Evolutionary conservation across 53 echinoderm and acorn worm species (phyloP).

Genomic region (Stichopus horrens): DNA sequence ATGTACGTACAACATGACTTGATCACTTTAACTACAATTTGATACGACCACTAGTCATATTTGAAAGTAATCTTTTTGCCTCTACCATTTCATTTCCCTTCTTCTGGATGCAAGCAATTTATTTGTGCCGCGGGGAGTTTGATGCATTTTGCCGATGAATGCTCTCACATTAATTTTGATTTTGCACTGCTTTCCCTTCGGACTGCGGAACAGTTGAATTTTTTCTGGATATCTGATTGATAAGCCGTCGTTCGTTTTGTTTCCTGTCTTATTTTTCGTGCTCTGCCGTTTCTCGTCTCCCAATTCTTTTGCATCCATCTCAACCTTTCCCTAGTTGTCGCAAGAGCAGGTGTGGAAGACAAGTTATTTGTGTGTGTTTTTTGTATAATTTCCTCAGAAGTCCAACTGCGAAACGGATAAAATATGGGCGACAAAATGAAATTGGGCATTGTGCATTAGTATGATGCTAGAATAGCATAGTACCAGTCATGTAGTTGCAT

Average conservation of each 20-base stretch:
- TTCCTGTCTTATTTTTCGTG: background rate
- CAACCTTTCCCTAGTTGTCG: too few relatives aligned
- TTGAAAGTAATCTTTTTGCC: background rate
- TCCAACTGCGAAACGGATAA: too few relatives aligned
- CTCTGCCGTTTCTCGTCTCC: too few relatives aligned
- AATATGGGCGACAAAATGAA: too few relatives aligned
- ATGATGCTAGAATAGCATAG: too few relatives aligned
- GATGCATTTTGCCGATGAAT: conserved; percentile 4
- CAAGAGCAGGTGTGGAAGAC: too few relatives aligned
- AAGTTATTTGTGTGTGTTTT: too few relatives aligned
- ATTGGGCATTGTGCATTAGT: too few relatives aligned
- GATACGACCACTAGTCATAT: conserved; percentile 7
- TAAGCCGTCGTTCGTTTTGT: background rate
- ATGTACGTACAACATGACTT: background rate
- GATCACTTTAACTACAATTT: conserved; percentile 18
- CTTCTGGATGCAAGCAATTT: background rate
- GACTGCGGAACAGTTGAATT: background rate
- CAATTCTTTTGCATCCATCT: too few relatives aligned
- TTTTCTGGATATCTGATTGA: background rate
- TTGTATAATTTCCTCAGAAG: too few relatives aligned
- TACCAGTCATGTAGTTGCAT: too few relatives aligned
- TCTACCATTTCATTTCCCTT: background rate
- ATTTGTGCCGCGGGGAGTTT: background rate
- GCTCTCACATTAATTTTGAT: conserved; percentile 2
- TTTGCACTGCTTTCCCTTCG: background rate